Evolutionary conservation across 2,113 vertebrate species (phyloP).

Genomic region (Siniperca chuatsi): DNA sequence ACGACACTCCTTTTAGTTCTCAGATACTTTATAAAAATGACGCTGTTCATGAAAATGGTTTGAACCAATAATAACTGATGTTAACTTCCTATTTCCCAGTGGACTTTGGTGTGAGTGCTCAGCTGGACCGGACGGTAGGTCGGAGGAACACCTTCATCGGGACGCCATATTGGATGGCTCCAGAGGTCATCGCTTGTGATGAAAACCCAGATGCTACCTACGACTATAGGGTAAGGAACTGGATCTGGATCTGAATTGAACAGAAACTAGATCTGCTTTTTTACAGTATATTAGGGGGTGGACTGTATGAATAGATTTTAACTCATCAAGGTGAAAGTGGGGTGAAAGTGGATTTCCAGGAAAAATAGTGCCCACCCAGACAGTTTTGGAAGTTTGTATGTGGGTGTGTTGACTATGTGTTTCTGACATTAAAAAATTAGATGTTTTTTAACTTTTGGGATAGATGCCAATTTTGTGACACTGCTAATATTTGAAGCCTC

Average conservation of each 20-base stretch:
- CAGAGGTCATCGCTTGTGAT: conserved; percentile 98
- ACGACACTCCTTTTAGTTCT: background rate
- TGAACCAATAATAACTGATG: background rate
- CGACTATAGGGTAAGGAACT: conserved; percentile 93
- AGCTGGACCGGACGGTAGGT: conserved; percentile 96
- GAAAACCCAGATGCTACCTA: conserved; percentile 99
- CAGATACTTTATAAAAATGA: background rate
- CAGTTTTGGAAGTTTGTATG: background rate
- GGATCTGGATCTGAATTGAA: background rate
- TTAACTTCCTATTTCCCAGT: conserved; percentile 79
- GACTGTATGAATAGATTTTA: background rate
- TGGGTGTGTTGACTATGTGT: background rate
- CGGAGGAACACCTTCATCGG: conserved; percentile 98
- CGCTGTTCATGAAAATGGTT: background rate
- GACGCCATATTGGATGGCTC: conserved; percentile 99
- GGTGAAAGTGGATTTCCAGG: background rate
- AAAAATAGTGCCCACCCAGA: background rate
- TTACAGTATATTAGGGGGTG: background rate
- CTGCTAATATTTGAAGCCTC: background rate
- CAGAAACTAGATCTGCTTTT: background rate
- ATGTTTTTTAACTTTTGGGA: too few relatives aligned
- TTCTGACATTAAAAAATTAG: too few relatives aligned
- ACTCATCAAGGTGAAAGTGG: background rate
- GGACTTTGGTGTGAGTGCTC: conserved; percentile 98
- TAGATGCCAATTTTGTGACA: background rate